A percentile compares a stretch with the other conserved stretches of the same genome.
Conservation (phyloP, 2,797 vertebrate genomes). For the Coccyzus lansbergi region DNA sequence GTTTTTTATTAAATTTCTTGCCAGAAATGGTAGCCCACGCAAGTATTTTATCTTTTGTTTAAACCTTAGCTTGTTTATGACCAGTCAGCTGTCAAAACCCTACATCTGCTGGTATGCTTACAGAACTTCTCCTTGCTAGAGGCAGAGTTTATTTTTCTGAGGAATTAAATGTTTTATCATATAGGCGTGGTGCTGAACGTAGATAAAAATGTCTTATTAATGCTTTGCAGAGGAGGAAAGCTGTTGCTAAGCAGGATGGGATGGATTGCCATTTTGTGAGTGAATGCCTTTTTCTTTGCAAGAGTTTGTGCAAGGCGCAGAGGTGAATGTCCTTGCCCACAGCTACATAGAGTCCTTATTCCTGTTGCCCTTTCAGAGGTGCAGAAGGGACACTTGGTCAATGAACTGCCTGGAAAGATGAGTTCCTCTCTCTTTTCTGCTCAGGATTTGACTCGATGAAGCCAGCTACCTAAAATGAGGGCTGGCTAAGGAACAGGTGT, state of each 20-base stretch:
- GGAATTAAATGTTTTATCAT: not conserved
- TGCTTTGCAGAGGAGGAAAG: not conserved
- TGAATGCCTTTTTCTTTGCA: not conserved
- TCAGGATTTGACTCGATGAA: not conserved
- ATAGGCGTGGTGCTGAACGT: not conserved
- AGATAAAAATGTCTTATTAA: not conserved
- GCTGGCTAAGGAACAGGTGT: not conserved
- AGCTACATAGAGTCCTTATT: not conserved
- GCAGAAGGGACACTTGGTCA: not conserved
- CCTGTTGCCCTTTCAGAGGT: fast-evolving
- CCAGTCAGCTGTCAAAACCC: not conserved
- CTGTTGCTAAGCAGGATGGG: not conserved
- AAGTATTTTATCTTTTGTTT: not conserved
- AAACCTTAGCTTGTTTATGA: slow-evolving; percentile 17
- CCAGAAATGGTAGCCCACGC: not conserved
- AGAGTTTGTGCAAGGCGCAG: not conserved
- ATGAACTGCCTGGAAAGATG: not conserved
- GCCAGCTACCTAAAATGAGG: not conserved
- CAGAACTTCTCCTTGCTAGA: not conserved
- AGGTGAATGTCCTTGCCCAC: not conserved
- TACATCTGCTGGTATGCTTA: not conserved
- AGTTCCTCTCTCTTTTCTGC: not conserved
- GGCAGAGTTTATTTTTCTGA: not conserved
- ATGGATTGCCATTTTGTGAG: not conserved
- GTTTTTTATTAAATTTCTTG: not conserved